These are phyloP conservation scores for Palythoa heliodiscus DNA, from an alignment of 92 coral and sea anemone species.

Conservation along the genomic window DNA sequence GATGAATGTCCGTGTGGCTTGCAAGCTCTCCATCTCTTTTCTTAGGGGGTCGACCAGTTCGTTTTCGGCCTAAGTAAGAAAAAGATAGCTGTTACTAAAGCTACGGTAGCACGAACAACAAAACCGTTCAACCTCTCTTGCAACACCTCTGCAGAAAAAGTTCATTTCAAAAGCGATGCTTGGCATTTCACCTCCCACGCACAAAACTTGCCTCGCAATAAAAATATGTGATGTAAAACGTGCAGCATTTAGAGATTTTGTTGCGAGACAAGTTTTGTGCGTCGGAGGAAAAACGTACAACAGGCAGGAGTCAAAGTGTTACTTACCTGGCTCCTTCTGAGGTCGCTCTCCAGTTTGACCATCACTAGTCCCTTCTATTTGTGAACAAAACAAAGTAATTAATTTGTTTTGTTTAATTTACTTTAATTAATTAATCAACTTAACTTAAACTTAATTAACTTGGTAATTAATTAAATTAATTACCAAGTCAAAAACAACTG, in stretches of 20 bases:
- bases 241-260: too few relatives aligned
- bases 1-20: slow-evolving; percentile 17
- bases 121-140: neutral
- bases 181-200: neutral
- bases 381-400: neutral
- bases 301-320: neutral
- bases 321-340: slow-evolving; percentile 36
- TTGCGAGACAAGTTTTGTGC: too few relatives aligned
- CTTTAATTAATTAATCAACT: too few relatives aligned
- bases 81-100: neutral
- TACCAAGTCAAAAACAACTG: too few relatives aligned
- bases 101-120: neutral
- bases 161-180: neutral
- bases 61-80: slow-evolving; percentile 29
- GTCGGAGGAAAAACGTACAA: neutral
- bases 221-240: too few relatives aligned
- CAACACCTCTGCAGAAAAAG: neutral
- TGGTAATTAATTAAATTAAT: neutral
- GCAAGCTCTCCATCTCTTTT: slow-evolving; percentile 35
- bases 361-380: slow-evolving; percentile 56
- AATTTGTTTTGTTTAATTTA: too few relatives aligned
- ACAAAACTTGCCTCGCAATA: too few relatives aligned
- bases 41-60: slow-evolving; percentile 38
- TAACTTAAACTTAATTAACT: too few relatives aligned
- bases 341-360: slow-evolving; percentile 54